Percentiles rank a stretch among this genome's conserved stretches.
These are phyloP conservation scores for Nothobranchius furzeri DNA, from an alignment of 2,113 vertebrate species.

Conservation along the genomic window DNA sequence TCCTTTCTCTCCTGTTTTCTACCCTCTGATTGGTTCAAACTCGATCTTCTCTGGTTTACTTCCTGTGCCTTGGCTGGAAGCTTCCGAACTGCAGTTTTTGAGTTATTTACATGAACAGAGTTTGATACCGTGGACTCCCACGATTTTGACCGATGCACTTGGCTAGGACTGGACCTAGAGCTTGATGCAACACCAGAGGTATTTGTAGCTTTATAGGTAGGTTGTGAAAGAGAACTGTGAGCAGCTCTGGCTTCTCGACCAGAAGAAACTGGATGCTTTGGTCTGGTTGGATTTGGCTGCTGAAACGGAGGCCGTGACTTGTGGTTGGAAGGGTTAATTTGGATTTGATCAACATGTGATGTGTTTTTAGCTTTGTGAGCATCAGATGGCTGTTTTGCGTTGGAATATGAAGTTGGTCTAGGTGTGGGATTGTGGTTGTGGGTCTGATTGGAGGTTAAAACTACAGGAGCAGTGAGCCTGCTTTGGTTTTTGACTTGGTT, in stretches of 20 bases:
- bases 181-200: conserved; percentile 25
- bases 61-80: conserved; percentile 55
- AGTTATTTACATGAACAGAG: conserved; percentile 29
- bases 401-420: conserved; percentile 40
- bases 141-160: conserved; percentile 52
- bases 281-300: conserved; percentile 45
- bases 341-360: conserved; percentile 46
- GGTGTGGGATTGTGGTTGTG: conserved; percentile 52
- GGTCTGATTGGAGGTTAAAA: conserved; percentile 36
- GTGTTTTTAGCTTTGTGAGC: conserved; percentile 52
- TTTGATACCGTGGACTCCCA: conserved; percentile 36
- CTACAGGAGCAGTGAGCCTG: conserved; percentile 37
- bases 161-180: conserved; percentile 30
- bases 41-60: conserved; percentile 40
- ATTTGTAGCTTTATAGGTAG: conserved; percentile 41
- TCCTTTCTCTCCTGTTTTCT: conserved; percentile 44
- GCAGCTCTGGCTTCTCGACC: conserved; percentile 33
- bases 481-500: conserved; percentile 48
- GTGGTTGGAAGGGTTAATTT: conserved; percentile 38
- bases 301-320: conserved; percentile 41
- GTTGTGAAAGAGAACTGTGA: conserved; percentile 43
- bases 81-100: conserved; percentile 52
- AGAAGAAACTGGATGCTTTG: conserved; percentile 41
- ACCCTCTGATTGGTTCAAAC: conserved; percentile 25
- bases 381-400: conserved; percentile 38